Base-by-base conservation (phyloP, 2,113 vertebrate species). In the Sorex araneus region DNA sequence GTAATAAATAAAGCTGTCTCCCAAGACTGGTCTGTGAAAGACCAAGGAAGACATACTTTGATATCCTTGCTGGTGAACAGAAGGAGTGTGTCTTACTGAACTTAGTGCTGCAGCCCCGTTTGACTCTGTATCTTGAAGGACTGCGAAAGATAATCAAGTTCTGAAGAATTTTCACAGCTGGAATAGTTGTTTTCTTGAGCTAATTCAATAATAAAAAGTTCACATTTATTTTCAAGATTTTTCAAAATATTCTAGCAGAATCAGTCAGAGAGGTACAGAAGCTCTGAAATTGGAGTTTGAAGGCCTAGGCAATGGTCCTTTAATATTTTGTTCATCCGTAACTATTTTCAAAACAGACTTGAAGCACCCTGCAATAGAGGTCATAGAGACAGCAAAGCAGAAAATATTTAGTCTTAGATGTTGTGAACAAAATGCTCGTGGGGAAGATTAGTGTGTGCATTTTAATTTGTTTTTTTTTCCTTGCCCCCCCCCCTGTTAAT, bases 341-440 rank as follows among this genome's bases (percentile, higher is more conserved):
- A 71, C 23, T 50, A 60, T 84, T 92, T 89, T 81, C 32, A 85
- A 82, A 86, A 69, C 67, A 83, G 76, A 64, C 27, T 88, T 36
- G 34, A 82, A 36, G 19, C 30, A 28, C 63, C 63, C 32, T 11
- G 47, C 10, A 25, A n/a, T 27, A 86, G 64, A 79, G 50, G 27
- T 25, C 34, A 69, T 69, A 73, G 25, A 76, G 8, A 70, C 6
- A 57, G 4, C 47, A 67, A 60, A 40, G 28, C 23, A 34, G 43
- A 75, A 86, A 66, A 79, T 21, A 66, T 89, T 28, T 3, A 63
- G 69, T 45, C 7, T 77, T 43, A 54, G 57, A 70, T 75, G 69
- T 70, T 82, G 18, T 54, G 70, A 64, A 57, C 28, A 76, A 74
- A 63, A 23, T 45, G 78, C 40, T 43, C 21, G 80, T 92, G 27